Conservation (phyloP, 2,888 invertebrate genomes). For the Tanaodytes sp. region DNA sequence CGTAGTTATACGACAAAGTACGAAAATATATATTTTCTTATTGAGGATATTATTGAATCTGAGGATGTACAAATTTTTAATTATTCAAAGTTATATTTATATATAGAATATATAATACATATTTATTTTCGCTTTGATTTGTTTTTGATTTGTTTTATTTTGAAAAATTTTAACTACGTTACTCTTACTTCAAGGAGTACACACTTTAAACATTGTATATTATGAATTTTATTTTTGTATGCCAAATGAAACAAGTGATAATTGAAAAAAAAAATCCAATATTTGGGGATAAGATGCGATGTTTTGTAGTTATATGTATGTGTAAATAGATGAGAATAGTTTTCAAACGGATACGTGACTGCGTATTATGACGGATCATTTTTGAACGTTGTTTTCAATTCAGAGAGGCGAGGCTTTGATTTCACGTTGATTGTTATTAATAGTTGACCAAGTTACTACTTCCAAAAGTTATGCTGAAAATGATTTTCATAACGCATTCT, state of each 20-base stretch:
- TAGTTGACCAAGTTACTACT: no score
- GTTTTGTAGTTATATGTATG: constrained; percentile 12
- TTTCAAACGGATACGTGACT: neutral
- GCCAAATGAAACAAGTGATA: neutral
- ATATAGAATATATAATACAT: no score
- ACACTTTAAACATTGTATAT: constrained; percentile 5
- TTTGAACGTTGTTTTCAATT: neutral
- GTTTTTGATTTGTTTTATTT: no score
- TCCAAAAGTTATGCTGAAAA: no score
- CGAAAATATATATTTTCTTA: constrained; percentile 12
- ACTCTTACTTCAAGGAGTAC: no score
- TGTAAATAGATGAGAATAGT: constrained; percentile 11
- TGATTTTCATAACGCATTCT: no score
- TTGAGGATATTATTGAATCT: constrained; percentile 12
- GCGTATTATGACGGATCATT: neutral
- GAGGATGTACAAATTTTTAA: constrained; percentile 16
- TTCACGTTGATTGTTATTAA: no score
- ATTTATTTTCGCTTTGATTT: no score
- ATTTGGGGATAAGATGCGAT: constrained; percentile 4
- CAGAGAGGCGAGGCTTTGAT: no score
- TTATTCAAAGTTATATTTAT: no score
- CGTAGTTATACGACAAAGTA: neutral
- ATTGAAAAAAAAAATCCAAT: neutral
- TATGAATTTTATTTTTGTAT: constrained; percentile 20
- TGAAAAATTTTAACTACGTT: no score